These are phyloP conservation scores for Steromphala cineraria DNA, from an alignment of 2,888 invertebrate species.

Conservation along the genomic window DNA sequence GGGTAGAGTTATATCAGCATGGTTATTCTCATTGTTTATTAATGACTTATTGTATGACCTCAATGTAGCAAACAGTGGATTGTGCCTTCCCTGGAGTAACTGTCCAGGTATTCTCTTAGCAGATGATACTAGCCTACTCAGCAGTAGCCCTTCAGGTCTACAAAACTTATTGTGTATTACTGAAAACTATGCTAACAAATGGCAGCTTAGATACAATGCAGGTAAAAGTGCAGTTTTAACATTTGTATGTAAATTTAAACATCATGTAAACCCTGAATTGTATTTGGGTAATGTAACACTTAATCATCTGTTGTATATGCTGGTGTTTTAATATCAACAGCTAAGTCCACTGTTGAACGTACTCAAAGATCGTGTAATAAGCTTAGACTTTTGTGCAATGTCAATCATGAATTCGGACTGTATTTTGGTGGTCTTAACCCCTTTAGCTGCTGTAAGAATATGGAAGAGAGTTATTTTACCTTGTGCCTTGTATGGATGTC, in stretches of 20 bases:
- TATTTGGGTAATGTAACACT: neutral
- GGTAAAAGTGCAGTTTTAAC: neutral
- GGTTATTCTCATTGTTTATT: neutral
- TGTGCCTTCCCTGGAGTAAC: neutral
- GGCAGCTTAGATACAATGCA: neutral
- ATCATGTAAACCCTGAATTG: neutral
- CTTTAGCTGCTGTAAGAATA: neutral
- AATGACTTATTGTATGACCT: neutral
- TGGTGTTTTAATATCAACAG: neutral
- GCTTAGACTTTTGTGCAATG: neutral
- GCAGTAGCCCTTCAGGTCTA: neutral
- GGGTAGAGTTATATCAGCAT: neutral
- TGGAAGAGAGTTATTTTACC: neutral
- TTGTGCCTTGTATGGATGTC: neutral
- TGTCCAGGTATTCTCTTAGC: neutral
- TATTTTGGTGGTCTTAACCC: neutral
- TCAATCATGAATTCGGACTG: neutral
- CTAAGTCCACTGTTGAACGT: neutral
- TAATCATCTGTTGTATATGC: neutral
- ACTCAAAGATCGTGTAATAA: neutral
- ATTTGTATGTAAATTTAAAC: neutral
- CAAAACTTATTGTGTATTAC: neutral
- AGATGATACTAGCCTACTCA: neutral
- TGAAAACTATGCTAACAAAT: neutral
- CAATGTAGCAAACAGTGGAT: neutral